Conservation (phyloP, 2,888 invertebrate species). For the Heliconius erato region DNA sequence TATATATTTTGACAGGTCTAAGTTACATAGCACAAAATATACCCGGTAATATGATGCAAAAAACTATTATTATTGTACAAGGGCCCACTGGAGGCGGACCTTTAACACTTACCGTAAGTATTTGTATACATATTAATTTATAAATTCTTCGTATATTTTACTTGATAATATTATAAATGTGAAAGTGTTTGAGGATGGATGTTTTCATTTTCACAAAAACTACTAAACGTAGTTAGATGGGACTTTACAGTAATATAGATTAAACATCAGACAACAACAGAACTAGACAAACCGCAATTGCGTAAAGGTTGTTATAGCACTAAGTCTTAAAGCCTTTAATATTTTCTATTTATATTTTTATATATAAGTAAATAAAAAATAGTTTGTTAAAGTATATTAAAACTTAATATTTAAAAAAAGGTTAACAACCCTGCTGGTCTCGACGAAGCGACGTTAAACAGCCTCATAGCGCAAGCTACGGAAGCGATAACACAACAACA, state of each 20-base stretch:
- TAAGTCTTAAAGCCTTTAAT: too few species aligned
- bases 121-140: background rate
- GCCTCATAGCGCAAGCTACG: slow-evolving; percentile 83
- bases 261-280: too few species aligned
- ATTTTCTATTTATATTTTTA: too few species aligned
- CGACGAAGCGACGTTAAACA: slow-evolving; percentile 84
- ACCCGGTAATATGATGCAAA: slow-evolving; percentile 83
- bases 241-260: too few species aligned
- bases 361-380: background rate
- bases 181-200: too few species aligned
- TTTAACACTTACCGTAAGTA: slow-evolving; percentile 79
- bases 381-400: background rate
- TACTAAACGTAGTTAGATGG: too few species aligned
- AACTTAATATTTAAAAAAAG: slow-evolving; percentile 60
- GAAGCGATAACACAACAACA: slow-evolving; percentile 85
- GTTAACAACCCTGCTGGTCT: slow-evolving; percentile 83
- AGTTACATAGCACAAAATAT: slow-evolving; percentile 79
- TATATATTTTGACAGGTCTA: slow-evolving; percentile 65
- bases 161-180: too few species aligned
- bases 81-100: slow-evolving; percentile 78
- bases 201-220: too few species aligned
- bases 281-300: too few species aligned
- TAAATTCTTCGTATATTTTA: background rate
- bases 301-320: too few species aligned
- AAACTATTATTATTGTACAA: slow-evolving; percentile 83